Base-by-base conservation (phyloP, 2,888 invertebrate species). In the Chouioia cunea region DNA sequence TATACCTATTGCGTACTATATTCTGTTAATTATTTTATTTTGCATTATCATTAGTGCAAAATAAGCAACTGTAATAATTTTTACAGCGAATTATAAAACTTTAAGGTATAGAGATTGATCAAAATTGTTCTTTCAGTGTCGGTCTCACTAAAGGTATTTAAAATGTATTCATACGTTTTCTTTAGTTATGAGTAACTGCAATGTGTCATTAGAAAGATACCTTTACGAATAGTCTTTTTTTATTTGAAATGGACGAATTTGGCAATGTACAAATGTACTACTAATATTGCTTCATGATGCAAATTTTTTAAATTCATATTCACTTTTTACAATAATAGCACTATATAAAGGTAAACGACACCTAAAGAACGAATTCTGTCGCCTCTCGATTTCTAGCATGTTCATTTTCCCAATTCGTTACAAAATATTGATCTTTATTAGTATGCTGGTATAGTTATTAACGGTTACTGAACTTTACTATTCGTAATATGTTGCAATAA, bases 351-450 rank as follows among this genome's bases (percentile, higher is more conserved):
- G 27, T 54, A 52, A 58, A 50, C 36, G 63, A 66, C 4, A 46
- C 18, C 46, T 18, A 47, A 27, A 70, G 58, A 73, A 56, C 52
- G 65, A 43, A 36, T 66, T 54, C 59, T 36, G 43, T 58, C 43
- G 46, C 12, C 6, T 63, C 54, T 57, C n/a, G 12, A 36, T 64
- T 60, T 64, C 70, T 44, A 66, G 23, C 60, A 70, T 63, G 54
- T 58, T 63, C 67, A 59, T 63, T 64, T 67, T 53, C 63, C 52
- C 63, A 67, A 66, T 70, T 56, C 65, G 60, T 70, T 70, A 73
- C 60, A 73, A 73, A 73, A 68, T 73, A 73, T 66, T 54, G 53
- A 65, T 70, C 46, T 68, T 70, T 16, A 54, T 65, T 71, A 47
- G 27, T 6, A 27, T 27, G 27, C 27, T 27, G 6, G 6, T 6